phyloP scores from a whole-genome alignment of 2,113 vertebrate species.

The Harpagus bidentatus region DNA sequence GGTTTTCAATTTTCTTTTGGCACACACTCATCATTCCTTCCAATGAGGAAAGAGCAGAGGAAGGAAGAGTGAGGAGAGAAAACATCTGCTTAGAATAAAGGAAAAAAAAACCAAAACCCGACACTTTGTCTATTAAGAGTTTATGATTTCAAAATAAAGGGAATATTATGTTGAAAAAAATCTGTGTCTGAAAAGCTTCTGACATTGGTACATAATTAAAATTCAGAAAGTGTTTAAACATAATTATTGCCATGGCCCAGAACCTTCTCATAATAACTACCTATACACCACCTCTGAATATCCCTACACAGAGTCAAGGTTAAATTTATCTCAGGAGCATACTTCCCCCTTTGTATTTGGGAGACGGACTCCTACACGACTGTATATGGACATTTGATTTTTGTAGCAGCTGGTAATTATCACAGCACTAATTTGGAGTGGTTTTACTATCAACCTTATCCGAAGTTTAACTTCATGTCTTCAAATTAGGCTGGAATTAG shows the following conservation, averaged over 20 bases:
- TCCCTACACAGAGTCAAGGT: neutral
- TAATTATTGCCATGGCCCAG: neutral
- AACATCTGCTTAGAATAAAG: constrained; percentile 47
- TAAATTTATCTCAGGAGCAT: neutral
- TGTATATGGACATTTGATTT: neutral
- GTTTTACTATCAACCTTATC: neutral
- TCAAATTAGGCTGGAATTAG: neutral
- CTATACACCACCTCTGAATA: neutral
- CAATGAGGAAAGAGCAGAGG: neutral
- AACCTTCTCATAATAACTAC: neutral
- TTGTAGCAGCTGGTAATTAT: neutral
- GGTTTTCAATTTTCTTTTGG: constrained; percentile 32
- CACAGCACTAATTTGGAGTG: neutral
- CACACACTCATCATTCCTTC: constrained; percentile 11
- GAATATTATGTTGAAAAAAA: neutral
- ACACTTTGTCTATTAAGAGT: neutral
- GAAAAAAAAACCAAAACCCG: neutral
- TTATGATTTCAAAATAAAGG: constrained; percentile 3
- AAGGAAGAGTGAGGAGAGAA: constrained; percentile 24
- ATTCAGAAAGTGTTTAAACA: neutral
- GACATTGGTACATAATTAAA: neutral
- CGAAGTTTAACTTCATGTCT: neutral
- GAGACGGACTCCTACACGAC: neutral
- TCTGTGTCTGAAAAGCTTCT: neutral
- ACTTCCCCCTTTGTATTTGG: neutral